Evolutionary conservation across 2,113 vertebrate genomes (phyloP).

Genomic region (Alligator mississippiensis): DNA sequence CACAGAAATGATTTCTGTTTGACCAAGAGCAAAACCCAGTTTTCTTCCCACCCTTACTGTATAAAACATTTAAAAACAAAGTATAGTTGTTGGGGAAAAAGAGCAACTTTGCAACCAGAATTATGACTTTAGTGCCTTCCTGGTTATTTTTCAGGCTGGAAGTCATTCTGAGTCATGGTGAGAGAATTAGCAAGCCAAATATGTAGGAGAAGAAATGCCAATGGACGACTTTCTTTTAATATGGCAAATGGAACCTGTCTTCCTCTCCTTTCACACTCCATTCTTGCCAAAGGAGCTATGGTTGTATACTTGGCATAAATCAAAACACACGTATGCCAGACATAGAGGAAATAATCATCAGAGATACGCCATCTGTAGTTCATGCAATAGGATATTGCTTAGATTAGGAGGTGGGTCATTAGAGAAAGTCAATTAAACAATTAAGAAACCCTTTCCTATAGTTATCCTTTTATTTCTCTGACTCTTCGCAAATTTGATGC

Average conservation of each 20-base stretch:
- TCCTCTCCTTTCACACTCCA: neutral
- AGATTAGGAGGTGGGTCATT: neutral
- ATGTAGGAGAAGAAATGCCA: slow-evolving; percentile 16
- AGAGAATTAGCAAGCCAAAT: slow-evolving; percentile 42
- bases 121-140: neutral
- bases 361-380: neutral
- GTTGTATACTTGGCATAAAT: neutral
- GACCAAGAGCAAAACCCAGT: neutral
- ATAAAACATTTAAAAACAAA: neutral
- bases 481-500: neutral
- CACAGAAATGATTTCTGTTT: too few species aligned
- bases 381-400: neutral
- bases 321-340: neutral
- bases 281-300: neutral
- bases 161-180: slow-evolving; percentile 24
- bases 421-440: slow-evolving; percentile 2
- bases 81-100: slow-evolving; percentile 13
- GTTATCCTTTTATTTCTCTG: neutral
- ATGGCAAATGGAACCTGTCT: neutral
- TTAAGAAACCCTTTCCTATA: neutral
- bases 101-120: neutral
- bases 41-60: neutral
- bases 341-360: neutral
- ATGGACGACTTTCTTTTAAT: slow-evolving; percentile 22
- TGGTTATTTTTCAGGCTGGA: slow-evolving; percentile 14